A percentile compares a stretch with the other conserved stretches of the same genome.
These are phyloP conservation scores for Caenorhabditis imperialis DNA, from an alignment of 2,888 invertebrate genomes.

Conservation along the genomic window DNA sequence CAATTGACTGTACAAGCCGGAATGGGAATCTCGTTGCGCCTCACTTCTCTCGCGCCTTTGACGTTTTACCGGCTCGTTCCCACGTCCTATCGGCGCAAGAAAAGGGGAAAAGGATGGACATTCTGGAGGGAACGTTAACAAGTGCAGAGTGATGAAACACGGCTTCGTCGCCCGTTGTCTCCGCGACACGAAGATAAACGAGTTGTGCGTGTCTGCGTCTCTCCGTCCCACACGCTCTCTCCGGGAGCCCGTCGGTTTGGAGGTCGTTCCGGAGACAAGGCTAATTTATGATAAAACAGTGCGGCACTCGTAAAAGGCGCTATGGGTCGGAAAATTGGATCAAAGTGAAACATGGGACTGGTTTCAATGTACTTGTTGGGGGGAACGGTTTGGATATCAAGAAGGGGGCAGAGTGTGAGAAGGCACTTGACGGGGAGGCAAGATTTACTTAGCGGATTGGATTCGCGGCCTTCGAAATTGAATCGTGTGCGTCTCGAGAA, in stretches of 20 bases:
- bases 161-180: slow-evolving; percentile 17
- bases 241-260: not conserved
- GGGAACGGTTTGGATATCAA: too few relatives aligned
- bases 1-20: slow-evolving; percentile 27
- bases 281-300: slow-evolving; percentile 48
- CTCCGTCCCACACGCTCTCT: slow-evolving; percentile 16
- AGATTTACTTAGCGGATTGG: slow-evolving; percentile 42
- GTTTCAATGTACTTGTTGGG: too few relatives aligned
- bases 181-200: slow-evolving; percentile 33
- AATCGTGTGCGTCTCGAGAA: slow-evolving; percentile 20
- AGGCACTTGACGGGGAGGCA: slow-evolving; percentile 40
- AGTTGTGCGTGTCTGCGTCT: slow-evolving; percentile 26
- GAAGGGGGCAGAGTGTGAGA: slow-evolving; percentile 1
- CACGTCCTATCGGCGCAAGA: slow-evolving; percentile 10
- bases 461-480: slow-evolving; percentile 38
- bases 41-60: slow-evolving; percentile 17
- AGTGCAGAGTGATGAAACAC: slow-evolving; percentile 38
- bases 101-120: too few relatives aligned
- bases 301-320: slow-evolving; percentile 20
- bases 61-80: slow-evolving; percentile 20
- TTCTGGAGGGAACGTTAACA: not conserved
- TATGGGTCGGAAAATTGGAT: too few relatives aligned
- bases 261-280: slow-evolving; percentile 23
- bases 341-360: too few relatives aligned
- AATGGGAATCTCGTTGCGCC: slow-evolving; percentile 19